Percentiles rank a stretch among this genome's conserved stretches.
Conservation (phyloP, 2,888 invertebrate species). For the Rhagonycha lutea region DNA sequence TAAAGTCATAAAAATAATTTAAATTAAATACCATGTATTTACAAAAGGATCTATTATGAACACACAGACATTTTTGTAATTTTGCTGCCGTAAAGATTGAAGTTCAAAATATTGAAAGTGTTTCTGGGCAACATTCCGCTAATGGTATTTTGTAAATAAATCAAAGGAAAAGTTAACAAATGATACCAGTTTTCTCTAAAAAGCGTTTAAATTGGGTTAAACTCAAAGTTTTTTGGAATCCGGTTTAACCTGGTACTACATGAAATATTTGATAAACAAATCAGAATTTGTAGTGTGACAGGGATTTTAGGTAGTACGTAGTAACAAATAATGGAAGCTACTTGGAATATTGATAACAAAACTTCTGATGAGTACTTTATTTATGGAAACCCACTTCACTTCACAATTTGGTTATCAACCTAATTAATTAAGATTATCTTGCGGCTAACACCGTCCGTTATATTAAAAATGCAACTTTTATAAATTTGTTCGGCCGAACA, state of each 20-base stretch:
- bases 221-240: background rate
- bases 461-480: background rate
- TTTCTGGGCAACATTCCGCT: background rate
- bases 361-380: background rate
- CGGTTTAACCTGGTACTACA: background rate
- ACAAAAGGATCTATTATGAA: background rate
- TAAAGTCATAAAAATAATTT: background rate
- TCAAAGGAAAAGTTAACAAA: background rate
- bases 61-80: background rate
- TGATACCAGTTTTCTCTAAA: background rate
- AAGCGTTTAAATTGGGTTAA: background rate
- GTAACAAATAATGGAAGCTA: background rate
- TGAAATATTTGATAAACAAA: background rate
- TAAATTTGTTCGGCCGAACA: background rate
- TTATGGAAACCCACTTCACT: background rate
- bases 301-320: background rate
- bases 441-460: background rate
- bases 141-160: background rate
- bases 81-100: background rate
- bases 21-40: background rate
- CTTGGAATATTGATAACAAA: background rate
- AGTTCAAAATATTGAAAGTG: background rate
- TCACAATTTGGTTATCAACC: background rate
- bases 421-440: background rate
- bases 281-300: background rate